Conservation (phyloP, 2,113 vertebrate genomes). For the Ptyas mucosa region DNA sequence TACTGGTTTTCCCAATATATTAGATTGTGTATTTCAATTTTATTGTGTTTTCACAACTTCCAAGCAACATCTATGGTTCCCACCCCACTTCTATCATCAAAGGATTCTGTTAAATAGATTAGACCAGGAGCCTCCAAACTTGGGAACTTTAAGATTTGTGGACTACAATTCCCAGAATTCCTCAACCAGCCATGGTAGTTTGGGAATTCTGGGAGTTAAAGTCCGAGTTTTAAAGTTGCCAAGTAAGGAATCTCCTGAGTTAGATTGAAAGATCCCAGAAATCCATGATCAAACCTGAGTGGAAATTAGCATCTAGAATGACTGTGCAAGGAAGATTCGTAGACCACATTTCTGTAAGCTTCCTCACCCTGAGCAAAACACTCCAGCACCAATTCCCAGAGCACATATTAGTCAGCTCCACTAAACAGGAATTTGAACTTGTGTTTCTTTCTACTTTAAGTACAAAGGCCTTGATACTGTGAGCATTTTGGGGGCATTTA, state of each 20-base stretch:
- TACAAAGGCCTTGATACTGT: neutral
- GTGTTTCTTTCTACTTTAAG: neutral
- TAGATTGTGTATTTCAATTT: neutral
- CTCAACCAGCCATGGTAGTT: no score
- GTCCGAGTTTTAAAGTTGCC: neutral
- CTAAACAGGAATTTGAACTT: neutral
- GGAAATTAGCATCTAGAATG: neutral
- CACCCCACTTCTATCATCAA: neutral
- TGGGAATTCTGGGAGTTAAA: neutral
- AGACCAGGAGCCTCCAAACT: neutral
- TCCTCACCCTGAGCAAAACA: neutral
- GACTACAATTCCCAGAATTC: neutral
- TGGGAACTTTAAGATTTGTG: neutral
- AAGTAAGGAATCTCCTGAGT: neutral
- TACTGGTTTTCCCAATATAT: neutral
- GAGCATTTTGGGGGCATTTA: neutral
- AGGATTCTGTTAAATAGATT: neutral
- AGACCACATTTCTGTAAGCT: neutral
- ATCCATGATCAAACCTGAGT: neutral
- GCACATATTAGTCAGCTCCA: neutral
- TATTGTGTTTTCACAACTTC: neutral
- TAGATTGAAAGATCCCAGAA: neutral
- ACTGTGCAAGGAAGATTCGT: neutral
- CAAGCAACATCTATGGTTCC: neutral
- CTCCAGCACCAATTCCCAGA: neutral